phyloP scores from a whole-genome alignment of 2,113 vertebrate genomes.

The Pan troglodytes region DNA sequence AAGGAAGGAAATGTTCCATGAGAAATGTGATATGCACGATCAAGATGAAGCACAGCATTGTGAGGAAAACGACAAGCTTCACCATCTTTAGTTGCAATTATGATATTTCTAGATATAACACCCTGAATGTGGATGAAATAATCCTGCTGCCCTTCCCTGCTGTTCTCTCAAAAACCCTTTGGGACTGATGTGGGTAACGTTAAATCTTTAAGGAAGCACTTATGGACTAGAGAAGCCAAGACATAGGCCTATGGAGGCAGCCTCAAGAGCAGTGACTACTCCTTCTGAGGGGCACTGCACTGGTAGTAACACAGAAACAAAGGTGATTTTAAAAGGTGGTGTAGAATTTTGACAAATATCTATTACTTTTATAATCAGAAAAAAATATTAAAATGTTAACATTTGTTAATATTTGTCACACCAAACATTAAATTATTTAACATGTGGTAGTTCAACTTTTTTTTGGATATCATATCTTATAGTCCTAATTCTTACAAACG shows the following conservation, averaged over 20 bases:
- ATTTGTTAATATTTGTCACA: not conserved
- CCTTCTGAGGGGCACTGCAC: not conserved
- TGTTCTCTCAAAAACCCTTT: not conserved
- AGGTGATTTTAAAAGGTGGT: not conserved
- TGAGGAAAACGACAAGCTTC: not conserved
- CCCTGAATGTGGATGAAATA: not conserved
- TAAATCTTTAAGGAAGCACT: not conserved
- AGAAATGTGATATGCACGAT: not conserved
- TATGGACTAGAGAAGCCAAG: not conserved
- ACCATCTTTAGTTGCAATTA: not conserved
- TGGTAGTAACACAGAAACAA: not conserved
- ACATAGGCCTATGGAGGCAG: not conserved
- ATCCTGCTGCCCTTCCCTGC: not conserved
- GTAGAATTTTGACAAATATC: not conserved
- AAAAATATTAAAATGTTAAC: not conserved
- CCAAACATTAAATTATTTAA: slow-evolving; percentile 1
- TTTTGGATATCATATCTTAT: not conserved
- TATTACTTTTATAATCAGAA: slow-evolving; percentile 15
- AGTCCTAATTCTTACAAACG: not conserved
- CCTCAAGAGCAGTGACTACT: not conserved
- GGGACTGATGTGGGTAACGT: not conserved
- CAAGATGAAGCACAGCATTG: not conserved
- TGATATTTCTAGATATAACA: not conserved
- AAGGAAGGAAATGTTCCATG: not conserved
- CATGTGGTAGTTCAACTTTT: not conserved